These are phyloP conservation scores for Plestiodon gilberti DNA, from an alignment of 2,113 vertebrate genomes.

Conservation along the genomic window DNA sequence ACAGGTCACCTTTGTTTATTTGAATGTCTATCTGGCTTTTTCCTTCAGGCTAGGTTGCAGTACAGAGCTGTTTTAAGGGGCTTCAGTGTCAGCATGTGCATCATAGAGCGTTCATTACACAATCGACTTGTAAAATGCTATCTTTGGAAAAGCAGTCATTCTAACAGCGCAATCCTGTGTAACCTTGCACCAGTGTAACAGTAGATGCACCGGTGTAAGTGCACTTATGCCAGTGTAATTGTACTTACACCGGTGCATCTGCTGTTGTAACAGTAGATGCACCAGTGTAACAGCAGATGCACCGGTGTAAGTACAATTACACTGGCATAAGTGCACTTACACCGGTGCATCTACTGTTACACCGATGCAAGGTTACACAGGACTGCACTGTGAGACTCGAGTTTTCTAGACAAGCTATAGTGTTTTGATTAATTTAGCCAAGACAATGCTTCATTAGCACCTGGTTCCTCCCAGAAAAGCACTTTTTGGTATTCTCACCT, in stretches of 20 bases:
- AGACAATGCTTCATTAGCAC: not conserved
- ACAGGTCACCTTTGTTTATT: not conserved
- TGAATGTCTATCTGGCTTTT: not conserved
- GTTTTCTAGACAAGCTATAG: not conserved
- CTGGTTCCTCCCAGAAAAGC: not conserved
- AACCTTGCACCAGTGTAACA: no score
- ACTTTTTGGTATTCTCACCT: not conserved
- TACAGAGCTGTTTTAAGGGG: not conserved
- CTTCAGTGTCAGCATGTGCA: not conserved
- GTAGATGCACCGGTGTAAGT: no score
- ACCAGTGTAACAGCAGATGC: no score
- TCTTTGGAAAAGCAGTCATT: not conserved
- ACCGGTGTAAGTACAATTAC: no score
- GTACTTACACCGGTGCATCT: no score
- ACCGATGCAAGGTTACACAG: no score
- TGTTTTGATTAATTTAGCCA: not conserved
- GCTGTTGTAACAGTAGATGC: no score
- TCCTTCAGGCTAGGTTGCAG: not conserved
- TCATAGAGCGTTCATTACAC: not conserved
- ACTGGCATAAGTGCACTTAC: no score
- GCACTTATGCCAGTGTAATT: no score
- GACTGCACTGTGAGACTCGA: no score
- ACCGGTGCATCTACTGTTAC: no score
- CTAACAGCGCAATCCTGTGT: no score
- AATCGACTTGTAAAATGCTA: not conserved